A percentile compares a stretch with the other conserved stretches of the same genome.
Evolutionary conservation across 2,888 invertebrate species (phyloP).

Genomic region (Pocota personata): DNA sequence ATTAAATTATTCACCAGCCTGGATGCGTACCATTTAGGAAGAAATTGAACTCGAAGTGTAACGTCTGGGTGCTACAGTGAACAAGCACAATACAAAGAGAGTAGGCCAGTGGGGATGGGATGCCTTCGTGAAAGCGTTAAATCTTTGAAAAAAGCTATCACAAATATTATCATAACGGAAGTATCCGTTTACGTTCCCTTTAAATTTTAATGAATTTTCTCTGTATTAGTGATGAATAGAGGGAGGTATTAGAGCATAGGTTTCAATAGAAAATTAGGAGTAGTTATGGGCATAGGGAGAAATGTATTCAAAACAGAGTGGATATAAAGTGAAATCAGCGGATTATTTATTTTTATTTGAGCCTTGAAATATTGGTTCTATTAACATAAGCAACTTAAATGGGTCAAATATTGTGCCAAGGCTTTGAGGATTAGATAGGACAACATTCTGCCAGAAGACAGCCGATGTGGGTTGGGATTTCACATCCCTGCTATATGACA

Average conservation of each 20-base stretch:
- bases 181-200: not conserved
- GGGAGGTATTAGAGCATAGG: not conserved
- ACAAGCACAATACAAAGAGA: not conserved
- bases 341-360: not conserved
- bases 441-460: too few species aligned
- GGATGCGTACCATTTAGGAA: not conserved
- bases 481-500: too few species aligned
- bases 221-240: constrained; percentile 5
- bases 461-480: too few species aligned
- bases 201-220: constrained; percentile 6
- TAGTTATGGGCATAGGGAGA: not conserved
- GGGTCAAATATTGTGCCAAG: too few species aligned
- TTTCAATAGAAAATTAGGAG: not conserved
- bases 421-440: too few species aligned
- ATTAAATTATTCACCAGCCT: constrained; percentile 27
- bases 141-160: not conserved
- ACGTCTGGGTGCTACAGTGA: not conserved
- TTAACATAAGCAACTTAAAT: too few species aligned
- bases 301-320: not conserved
- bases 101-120: not conserved
- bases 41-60: not conserved
- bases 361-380: too few species aligned
- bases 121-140: not conserved
- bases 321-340: not conserved
- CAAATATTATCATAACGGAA: not conserved